Percentiles rank a stretch among this genome's conserved stretches.
phyloP scores from a whole-genome alignment of 1,140 invertebrate species.

The Lethrus apterus region DNA sequence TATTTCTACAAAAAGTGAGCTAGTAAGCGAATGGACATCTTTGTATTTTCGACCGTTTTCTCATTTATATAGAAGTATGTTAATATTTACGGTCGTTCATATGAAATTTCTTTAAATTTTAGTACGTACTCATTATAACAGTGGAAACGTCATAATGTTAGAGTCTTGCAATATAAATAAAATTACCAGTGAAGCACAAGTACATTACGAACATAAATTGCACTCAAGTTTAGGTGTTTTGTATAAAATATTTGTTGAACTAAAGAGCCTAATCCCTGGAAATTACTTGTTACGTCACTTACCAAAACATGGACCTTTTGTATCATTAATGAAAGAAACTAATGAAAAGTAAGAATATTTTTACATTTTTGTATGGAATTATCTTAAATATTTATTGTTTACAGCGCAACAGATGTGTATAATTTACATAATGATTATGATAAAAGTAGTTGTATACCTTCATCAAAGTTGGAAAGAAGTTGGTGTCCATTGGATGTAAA shows the following conservation, averaged over 20 bases:
- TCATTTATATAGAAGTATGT: conserved; percentile 42
- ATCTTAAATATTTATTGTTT: conserved; percentile 20
- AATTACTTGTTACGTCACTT: conserved; percentile 43
- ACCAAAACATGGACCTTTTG: conserved; percentile 40
- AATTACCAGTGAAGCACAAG: conserved; percentile 37
- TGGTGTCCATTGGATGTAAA: conserved; percentile 38
- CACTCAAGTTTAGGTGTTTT: conserved; percentile 35
- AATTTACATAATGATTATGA: conserved; percentile 31
- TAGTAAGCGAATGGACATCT: conserved; percentile 41
- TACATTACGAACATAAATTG: conserved; percentile 37
- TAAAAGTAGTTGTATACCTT: conserved; percentile 14
- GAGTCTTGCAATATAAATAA: conserved; percentile 39
- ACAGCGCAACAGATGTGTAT: conserved; percentile 23
- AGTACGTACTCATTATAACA: conserved; percentile 38
- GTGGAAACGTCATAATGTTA: conserved; percentile 38
- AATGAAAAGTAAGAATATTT: conserved; percentile 19
- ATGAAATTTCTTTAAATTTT: conserved; percentile 20
- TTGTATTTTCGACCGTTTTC: conserved; percentile 42
- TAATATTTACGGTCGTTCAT: neutral
- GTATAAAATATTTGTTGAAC: conserved; percentile 39
- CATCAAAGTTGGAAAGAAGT: conserved; percentile 14
- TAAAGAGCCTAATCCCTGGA: conserved; percentile 36
- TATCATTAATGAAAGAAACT: conserved; percentile 33
- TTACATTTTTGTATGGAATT: conserved; percentile 6
- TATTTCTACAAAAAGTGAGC: conserved; percentile 40